phyloP scores from a whole-genome alignment of 2,888 invertebrate species.

The Leptopilina syphax region DNA sequence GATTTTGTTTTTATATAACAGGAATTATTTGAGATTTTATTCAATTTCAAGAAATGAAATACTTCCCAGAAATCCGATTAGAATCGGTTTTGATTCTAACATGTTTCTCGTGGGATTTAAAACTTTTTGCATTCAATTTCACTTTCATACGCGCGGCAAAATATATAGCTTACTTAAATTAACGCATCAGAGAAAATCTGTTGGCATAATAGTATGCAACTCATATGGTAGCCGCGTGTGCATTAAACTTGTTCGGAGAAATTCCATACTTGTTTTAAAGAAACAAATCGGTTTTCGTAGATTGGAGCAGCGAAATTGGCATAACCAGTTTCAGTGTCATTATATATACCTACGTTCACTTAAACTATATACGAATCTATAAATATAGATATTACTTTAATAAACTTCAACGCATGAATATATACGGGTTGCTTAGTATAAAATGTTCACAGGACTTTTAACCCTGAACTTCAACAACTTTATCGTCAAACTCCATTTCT shows the following conservation, averaged over 20 bases:
- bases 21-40: neutral
- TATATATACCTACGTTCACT: neutral
- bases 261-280: conserved; percentile 19
- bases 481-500: neutral
- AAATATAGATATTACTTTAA: conserved; percentile 21
- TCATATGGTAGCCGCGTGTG: conserved; percentile 4
- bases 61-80: conserved; percentile 15
- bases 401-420: conserved; percentile 19
- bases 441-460: conserved; percentile 9
- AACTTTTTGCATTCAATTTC: conserved; percentile 29
- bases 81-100: conserved; percentile 11
- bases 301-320: conserved; percentile 28
- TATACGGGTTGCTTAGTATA: neutral
- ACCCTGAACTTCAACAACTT: conserved; percentile 32
- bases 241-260: conserved; percentile 7
- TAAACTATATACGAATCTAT: conserved; percentile 15
- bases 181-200: conserved; percentile 36
- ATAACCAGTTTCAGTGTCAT: conserved; percentile 33
- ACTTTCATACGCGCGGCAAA: conserved; percentile 17
- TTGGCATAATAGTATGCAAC: conserved; percentile 27
- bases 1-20: conserved; percentile 1
- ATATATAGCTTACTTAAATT: conserved; percentile 32
- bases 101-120: conserved; percentile 14
- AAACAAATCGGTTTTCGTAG: conserved; percentile 27
- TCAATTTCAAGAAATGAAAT: neutral